Percentiles rank a stretch among this genome's conserved stretches.
These are phyloP conservation scores for Bolborhynchus lineola DNA, from an alignment of 2,113 vertebrate species.

Conservation along the genomic window DNA sequence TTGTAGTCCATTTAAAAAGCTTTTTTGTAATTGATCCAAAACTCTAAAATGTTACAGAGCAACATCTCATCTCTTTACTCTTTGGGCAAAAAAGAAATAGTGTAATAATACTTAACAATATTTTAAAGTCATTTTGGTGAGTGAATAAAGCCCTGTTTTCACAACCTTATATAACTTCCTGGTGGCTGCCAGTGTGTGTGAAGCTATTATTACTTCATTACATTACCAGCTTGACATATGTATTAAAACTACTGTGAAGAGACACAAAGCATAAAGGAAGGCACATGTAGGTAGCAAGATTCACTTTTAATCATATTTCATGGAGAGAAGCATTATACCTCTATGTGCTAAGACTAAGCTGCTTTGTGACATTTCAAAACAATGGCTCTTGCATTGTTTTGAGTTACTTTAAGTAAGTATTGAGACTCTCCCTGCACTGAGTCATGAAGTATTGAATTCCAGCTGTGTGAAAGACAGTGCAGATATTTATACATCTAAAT, in stretches of 20 bases:
- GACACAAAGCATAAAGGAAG: neutral
- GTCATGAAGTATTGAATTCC: neutral
- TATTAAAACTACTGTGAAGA: neutral
- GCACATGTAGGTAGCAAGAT: neutral
- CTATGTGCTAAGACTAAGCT: neutral
- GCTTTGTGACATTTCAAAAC: neutral
- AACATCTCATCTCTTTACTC: neutral
- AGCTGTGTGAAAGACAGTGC: neutral
- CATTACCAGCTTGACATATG: neutral
- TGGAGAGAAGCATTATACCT: neutral
- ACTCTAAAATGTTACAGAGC: neutral
- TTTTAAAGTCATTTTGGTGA: neutral
- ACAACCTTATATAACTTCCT: neutral
- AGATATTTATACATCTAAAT: neutral
- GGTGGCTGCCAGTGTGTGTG: neutral
- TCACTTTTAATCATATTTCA: neutral
- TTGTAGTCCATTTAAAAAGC: neutral
- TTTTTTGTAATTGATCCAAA: neutral
- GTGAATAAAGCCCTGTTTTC: neutral
- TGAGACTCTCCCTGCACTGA: neutral
- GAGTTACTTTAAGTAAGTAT: neutral
- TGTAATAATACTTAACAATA: neutral
- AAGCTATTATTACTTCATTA: slow-evolving; percentile 6
- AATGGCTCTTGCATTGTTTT: neutral
- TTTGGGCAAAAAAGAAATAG: neutral